Base-by-base conservation (phyloP, 2,797 vertebrate genomes). In the Harpagifer antarcticus region DNA sequence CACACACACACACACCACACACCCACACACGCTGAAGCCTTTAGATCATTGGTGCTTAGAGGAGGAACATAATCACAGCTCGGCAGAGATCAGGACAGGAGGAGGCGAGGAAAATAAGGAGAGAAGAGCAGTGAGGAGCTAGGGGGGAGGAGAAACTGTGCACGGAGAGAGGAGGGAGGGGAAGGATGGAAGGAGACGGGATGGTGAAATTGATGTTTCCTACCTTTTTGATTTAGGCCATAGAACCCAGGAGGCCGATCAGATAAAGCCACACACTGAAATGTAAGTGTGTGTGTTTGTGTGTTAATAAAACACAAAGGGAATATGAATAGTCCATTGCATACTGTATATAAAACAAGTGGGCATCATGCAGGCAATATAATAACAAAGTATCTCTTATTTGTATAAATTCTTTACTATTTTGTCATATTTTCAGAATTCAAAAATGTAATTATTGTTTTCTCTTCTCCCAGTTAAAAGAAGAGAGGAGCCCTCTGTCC, bases 21-120 rank as follows among this genome's bases (percentile, higher is more conserved):
- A n/a, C n/a, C n/a, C 49, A n/a, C 67, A 78, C 74, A 82, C 54
- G 66, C 65, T 42, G 60, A 90, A 76, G 69, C 66, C 85, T 81
- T 90, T 86, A 88, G 89, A 93, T 92, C 89, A 88, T 79, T 82
- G 79, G 77, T 85, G 80, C 88, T 92, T 79, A 89, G 88, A 90
- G 89, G 85, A 90, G 88, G 76, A 89, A 86, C 84, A 79, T 93
- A 92, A 94, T 94, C 91, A 92, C 87, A 79, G n/a, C n/a, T n/a
- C n/a, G n/a, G n/a, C n/a, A n/a, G 88, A 91, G 84, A 93, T 72
- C 69, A 54, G 86, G 82, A 75, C 72, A 79, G 4, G 42, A 84
- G 77, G 78, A 37, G 86, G 74, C 76, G 63, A 74, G 77, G 84
- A 81, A 78, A 78, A 63, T 84, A 56, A 50, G 78, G 77, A 76